Conservation (phyloP, 2,888 invertebrate species). For the Lampropteryx suffumata region DNA sequence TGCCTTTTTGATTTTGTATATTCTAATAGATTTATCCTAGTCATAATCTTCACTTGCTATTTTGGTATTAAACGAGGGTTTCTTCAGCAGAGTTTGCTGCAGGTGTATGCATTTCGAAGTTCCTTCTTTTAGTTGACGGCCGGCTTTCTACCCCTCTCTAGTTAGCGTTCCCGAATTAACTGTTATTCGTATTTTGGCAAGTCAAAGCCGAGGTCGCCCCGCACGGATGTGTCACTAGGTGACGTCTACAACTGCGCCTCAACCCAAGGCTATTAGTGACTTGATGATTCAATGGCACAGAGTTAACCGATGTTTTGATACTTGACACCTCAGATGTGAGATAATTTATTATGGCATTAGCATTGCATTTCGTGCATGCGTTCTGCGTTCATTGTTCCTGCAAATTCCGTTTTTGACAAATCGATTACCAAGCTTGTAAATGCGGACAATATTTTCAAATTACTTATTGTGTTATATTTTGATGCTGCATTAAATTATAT, state of each 20-base stretch:
- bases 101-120: not conserved
- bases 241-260: conserved; percentile 35
- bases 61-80: too few relatives aligned
- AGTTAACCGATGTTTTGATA: conserved; percentile 29
- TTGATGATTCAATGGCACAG: conserved; percentile 32
- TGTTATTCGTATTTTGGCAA: conserved; percentile 47
- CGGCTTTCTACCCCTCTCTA: conserved; percentile 29
- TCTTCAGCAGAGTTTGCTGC: not conserved
- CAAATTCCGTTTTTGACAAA: conserved; percentile 5
- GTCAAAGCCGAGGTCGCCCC: conserved; percentile 47
- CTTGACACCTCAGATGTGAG: conserved; percentile 28
- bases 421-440: not conserved
- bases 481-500: too few relatives aligned
- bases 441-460: too few relatives aligned
- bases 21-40: too few relatives aligned
- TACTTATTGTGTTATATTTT: too few relatives aligned
- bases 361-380: conserved; percentile 12
- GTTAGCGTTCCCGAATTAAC: conserved; percentile 45
- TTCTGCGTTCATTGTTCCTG: conserved; percentile 6
- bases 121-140: conserved; percentile 20
- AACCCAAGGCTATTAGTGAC: conserved; percentile 30
- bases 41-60: too few relatives aligned
- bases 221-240: conserved; percentile 46
- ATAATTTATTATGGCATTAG: conserved; percentile 15
- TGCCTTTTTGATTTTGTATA: too few relatives aligned